Evolutionary conservation across 1,140 invertebrate genomes (phyloP), one percentile per base, ranked within the genome.

Genomic region (Drosophila ironensis): DNA sequence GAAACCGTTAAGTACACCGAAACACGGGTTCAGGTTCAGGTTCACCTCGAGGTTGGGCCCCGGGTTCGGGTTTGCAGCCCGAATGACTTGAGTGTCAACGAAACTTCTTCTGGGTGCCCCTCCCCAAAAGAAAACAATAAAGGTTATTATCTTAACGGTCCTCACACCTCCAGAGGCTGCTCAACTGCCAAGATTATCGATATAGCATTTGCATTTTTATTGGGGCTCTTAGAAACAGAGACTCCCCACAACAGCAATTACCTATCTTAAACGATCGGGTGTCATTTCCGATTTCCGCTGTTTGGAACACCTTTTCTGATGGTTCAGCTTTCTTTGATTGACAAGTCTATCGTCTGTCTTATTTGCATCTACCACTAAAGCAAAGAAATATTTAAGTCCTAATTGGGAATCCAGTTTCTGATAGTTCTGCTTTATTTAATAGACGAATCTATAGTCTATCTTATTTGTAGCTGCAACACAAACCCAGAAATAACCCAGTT

Each of bases 1-100:
- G 78, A 86, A 74, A 54, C 78, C 78, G 78, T 82, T 82, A 78
- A 42, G 59, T 57, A 52, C 46, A 59, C 44, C 24, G n/a, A 67
- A 66, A 35, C 25, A 28, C 33, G 17, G 22, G 59, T 40, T 46
- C 60, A 57, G 24, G 44, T 67, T 47, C 50, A 69, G 64, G 56
- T 63, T 63, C 56, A 41, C 4, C 9, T n/a, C 12, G 22, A 47
- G 56, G 59, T 61, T 63, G 54, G 38, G 59, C 54, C 60, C 54
- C 16, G 53, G 54, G 59, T 67, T 67, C 64, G 52, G 33, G 44
- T 67, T 56, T 54, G 24, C 11, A 20, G 20, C 17, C 27, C 27
- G 38, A 11, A 35, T 16, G 51, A 35, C 22, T 64, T 20, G 27
- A n/a, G 20, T 67, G 60, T 41, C 64, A 68, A 68, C 50, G 60